Base-by-base conservation (phyloP, 2,888 invertebrate genomes). In the Aquatica leii region DNA sequence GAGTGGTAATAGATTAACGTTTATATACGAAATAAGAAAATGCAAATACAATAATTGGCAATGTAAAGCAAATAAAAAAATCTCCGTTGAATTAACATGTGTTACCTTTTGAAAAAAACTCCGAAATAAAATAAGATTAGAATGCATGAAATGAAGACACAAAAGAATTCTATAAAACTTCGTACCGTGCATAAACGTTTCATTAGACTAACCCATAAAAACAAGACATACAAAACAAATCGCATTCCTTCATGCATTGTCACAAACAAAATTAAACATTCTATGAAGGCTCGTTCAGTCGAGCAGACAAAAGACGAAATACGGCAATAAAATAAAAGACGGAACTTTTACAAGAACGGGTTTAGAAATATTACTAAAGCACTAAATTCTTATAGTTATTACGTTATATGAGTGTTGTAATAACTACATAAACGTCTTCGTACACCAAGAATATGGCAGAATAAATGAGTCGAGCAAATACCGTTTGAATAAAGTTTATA, bases 251-350 rank as follows among this genome's bases (percentile, higher is more conserved):
- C 62, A 59, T 56, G 62, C 55, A 61, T 66, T 62, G 62, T 66
- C 62, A 66, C 62, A 66, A 66, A 62, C 59, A 66, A 66, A 66
- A 66, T 63, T 66, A 63, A 66, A 63, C 57, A 57, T 66, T 66
- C 62, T 62, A 55, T 35, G 55, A 59, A 61, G 65, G 55, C 58
- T 54, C 55, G 34, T 31, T 46, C 46, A 61, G 41, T 55, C 54
- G 59, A 52, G 46, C 62, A 65, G 62, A 62, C 63, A 59, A 61
- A 59, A 56, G 59, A 53, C 64, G 43, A 57, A 35, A 61, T 57
- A 55, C 48, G 50, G 60, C 54, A 59, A 63, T 63, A 58, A 63
- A 58, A 59, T 54, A 58, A 61, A 53, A 35, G 63, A 48, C 63
- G 50, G 54, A 21, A 43, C 59, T 53, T 58, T 58, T 57, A 46